phyloP scores from a whole-genome alignment of 2,888 invertebrate genomes.

The Heliothis peltigera region DNA sequence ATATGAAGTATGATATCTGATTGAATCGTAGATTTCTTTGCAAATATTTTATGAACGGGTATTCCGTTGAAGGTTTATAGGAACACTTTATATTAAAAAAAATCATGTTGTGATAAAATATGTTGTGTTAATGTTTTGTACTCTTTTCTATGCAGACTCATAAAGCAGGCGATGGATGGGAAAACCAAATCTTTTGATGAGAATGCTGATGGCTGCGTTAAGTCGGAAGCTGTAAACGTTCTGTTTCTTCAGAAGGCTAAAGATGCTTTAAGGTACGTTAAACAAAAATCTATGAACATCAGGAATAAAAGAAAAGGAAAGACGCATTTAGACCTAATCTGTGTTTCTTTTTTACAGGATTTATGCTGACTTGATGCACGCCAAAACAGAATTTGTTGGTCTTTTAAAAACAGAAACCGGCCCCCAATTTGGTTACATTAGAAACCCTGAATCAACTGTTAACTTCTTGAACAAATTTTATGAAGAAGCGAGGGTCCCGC shows the following conservation, averaged over 20 bases:
- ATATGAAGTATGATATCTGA: too few relatives aligned
- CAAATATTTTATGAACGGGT: too few relatives aligned
- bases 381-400: conserved; percentile 91
- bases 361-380: conserved; percentile 92
- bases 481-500: conserved; percentile 91
- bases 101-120: too few relatives aligned
- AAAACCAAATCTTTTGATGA: conserved; percentile 96
- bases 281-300: too few relatives aligned
- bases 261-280: conserved; percentile 86
- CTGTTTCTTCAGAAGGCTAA: conserved; percentile 92
- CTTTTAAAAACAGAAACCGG: conserved; percentile 84
- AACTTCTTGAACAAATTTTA: conserved; percentile 86
- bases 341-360: conserved; percentile 70
- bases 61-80: too few relatives aligned
- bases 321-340: too few relatives aligned
- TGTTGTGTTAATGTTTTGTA: background rate
- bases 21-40: too few relatives aligned
- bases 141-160: conserved; percentile 60
- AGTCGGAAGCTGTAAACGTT: conserved; percentile 93
- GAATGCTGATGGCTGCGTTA: conserved; percentile 93
- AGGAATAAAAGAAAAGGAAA: too few relatives aligned
- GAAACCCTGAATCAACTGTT: conserved; percentile 22
- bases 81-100: too few relatives aligned
- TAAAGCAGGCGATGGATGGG: conserved; percentile 92
- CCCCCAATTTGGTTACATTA: conserved; percentile 68